A percentile compares a stretch with the other conserved stretches of the same genome.
Conservation (phyloP, 30 jellyfish, hydroid and myxozoan genomes). For the Aurelia aurita region DNA sequence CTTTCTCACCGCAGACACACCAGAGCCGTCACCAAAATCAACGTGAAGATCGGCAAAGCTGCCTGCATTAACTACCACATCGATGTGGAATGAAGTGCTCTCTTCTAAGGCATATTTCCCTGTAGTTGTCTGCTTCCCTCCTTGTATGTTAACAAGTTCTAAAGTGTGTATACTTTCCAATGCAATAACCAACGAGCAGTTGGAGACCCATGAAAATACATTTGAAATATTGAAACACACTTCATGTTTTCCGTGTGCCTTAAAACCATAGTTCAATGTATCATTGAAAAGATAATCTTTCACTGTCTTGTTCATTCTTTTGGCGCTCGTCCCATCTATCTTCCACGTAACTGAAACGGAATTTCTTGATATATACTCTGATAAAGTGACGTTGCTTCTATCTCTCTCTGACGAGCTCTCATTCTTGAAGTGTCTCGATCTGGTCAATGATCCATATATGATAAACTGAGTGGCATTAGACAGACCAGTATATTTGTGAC, state of each 20-base stretch:
- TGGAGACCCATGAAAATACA: slow-evolving; percentile 7
- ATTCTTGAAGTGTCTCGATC: not conserved
- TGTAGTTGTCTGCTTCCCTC: slow-evolving; percentile 31
- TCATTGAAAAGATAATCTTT: not conserved
- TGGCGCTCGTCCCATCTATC: not conserved
- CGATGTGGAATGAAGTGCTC: slow-evolving; percentile 15
- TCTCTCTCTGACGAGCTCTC: not conserved
- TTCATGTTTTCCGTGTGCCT: slow-evolving; percentile 3
- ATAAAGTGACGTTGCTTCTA: not conserved
- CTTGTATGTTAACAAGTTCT: slow-evolving; percentile 27
- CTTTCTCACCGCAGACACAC: not conserved
- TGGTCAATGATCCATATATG: slow-evolving; percentile 10
- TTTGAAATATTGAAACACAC: slow-evolving; percentile 37
- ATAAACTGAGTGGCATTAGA: slow-evolving; percentile 6
- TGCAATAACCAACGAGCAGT: slow-evolving; percentile 26
- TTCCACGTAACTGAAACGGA: slow-evolving; percentile 24
- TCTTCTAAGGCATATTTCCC: slow-evolving; percentile 47
- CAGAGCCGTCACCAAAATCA: slow-evolving; percentile 54
- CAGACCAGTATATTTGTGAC: not conserved
- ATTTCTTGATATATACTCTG: not conserved
- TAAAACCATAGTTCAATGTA: slow-evolving; percentile 6
- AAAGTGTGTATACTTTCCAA: slow-evolving; percentile 27
- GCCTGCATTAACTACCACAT: slow-evolving; percentile 62
- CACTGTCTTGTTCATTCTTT: slow-evolving; percentile 35
- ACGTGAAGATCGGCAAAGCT: slow-evolving; percentile 50